Conservation (phyloP, 2,113 vertebrate genomes). For the Henicopernis longicauda region DNA sequence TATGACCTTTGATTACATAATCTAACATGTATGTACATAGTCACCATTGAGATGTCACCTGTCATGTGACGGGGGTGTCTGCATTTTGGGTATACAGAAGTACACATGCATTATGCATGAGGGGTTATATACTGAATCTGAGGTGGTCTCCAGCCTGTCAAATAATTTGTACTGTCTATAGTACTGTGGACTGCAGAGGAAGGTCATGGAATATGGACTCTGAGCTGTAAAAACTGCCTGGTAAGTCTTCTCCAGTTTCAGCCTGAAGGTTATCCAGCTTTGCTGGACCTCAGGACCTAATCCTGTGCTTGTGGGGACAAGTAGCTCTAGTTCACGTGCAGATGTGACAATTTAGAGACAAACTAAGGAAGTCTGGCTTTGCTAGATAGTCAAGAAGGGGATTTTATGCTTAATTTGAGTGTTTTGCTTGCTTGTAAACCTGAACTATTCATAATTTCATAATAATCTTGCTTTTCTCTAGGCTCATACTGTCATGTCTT, state of each 20-base stretch:
- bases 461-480: neutral
- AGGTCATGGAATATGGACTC: neutral
- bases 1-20: neutral
- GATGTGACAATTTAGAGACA: neutral
- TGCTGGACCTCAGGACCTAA: neutral
- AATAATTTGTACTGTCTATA: fast-evolving
- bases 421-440: neutral
- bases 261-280: neutral
- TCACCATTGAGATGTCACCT: neutral
- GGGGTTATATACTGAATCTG: neutral
- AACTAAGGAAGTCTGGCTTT: neutral
- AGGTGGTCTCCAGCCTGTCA: neutral
- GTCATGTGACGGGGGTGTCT: neutral
- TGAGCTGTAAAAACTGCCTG: neutral
- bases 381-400: neutral
- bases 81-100: neutral
- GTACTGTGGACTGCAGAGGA: neutral
- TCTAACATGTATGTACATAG: neutral
- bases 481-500: neutral
- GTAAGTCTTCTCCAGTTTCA: neutral
- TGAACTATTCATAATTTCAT: neutral
- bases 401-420: neutral
- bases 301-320: neutral
- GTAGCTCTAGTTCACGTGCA: neutral
- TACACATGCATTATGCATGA: neutral